Percentiles rank a stretch among this genome's conserved stretches.
These are phyloP conservation scores for Scrobipalpa atriplicella DNA, from an alignment of 2,888 invertebrate species.

Conservation along the genomic window DNA sequence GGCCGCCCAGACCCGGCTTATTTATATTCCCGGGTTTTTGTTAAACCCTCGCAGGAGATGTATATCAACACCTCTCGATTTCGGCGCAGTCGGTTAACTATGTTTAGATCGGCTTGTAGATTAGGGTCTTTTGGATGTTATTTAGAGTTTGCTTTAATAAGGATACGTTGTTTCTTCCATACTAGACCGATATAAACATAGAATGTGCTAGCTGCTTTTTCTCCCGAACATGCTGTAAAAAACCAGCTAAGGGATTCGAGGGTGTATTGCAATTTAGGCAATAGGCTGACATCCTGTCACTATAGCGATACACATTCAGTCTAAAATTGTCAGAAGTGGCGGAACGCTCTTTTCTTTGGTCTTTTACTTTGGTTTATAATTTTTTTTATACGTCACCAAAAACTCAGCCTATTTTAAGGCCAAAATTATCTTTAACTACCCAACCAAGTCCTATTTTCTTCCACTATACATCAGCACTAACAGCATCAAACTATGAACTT, in stretches of 20 bases:
- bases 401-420: background rate
- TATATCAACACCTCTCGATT: slow-evolving; percentile 22
- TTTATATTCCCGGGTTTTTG: slow-evolving; percentile 12
- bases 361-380: too few species aligned
- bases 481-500: slow-evolving; percentile 13
- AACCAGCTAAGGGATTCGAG: too few species aligned
- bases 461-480: background rate
- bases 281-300: too few species aligned
- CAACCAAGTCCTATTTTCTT: background rate
- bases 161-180: too few species aligned
- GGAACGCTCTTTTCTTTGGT: too few species aligned
- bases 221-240: too few species aligned
- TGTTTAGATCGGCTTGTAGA: slow-evolving; percentile 14
- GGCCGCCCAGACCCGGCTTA: slow-evolving; percentile 3
- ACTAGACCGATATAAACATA: too few species aligned
- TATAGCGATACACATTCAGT: too few species aligned
- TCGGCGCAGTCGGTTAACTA: background rate
- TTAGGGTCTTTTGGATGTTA: background rate
- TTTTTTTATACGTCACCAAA: too few species aligned
- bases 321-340: too few species aligned
- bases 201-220: too few species aligned
- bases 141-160: background rate
- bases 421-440: background rate
- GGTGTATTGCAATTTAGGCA: too few species aligned
- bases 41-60: slow-evolving; percentile 18